Evolutionary conservation across 1,140 invertebrate species (phyloP).

Genomic region (Drosophila willistoni): DNA sequence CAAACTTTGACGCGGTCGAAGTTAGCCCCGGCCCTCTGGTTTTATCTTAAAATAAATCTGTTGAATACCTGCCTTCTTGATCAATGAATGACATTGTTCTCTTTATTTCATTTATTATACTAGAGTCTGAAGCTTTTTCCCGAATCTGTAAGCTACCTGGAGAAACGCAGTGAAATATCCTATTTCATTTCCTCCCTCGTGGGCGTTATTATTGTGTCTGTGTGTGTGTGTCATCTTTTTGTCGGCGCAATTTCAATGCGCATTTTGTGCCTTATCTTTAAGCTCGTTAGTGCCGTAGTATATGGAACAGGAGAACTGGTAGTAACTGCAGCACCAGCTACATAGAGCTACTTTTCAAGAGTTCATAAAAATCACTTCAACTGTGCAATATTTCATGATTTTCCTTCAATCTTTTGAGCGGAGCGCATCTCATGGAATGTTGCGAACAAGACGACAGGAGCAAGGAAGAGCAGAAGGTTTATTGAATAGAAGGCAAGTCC

Average conservation of each 20-base stretch:
- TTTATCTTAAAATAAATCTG: too few species aligned
- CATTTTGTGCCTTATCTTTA: slow-evolving; percentile 56
- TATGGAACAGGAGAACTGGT: neutral
- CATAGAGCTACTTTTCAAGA: slow-evolving; percentile 60
- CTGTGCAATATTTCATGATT: slow-evolving; percentile 77
- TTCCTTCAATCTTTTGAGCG: slow-evolving; percentile 64
- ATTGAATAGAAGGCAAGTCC: neutral
- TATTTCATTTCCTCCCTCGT: neutral
- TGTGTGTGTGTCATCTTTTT: neutral
- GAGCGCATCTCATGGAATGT: slow-evolving; percentile 5
- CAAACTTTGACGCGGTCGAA: too few species aligned
- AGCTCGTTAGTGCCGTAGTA: slow-evolving; percentile 59
- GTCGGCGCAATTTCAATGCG: slow-evolving; percentile 44
- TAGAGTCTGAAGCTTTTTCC: neutral
- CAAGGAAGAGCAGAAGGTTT: neutral
- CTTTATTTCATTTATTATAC: too few species aligned
- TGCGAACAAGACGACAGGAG: neutral
- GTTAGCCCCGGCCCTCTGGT: too few species aligned
- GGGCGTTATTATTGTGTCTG: neutral
- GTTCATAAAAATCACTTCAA: slow-evolving; percentile 79
- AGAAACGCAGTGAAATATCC: neutral
- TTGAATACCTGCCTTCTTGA: neutral
- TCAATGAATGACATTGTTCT: neutral
- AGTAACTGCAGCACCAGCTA: slow-evolving; percentile 1
- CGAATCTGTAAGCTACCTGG: neutral